A percentile compares a stretch with the other conserved stretches of the same genome.
Conservation (phyloP, 2,113 vertebrate genomes). For the Bujurquina vittata region DNA sequence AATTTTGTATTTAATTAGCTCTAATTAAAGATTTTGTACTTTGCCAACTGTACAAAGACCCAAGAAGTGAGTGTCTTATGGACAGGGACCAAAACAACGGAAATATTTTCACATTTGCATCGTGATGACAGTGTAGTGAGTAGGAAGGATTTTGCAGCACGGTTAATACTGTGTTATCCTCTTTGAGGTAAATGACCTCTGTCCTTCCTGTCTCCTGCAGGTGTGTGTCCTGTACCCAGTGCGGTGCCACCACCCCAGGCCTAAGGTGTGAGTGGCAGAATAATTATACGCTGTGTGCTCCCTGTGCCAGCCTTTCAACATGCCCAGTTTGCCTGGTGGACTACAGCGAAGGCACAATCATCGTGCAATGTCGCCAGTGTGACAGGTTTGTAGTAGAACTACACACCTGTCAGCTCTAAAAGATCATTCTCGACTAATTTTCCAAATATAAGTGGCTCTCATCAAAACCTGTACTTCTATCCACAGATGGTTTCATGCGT, state of each 20-base stretch:
- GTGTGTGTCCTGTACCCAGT: slow-evolving; percentile 97
- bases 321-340: slow-evolving; percentile 90
- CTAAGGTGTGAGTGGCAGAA: slow-evolving; percentile 97
- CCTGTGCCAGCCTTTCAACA: slow-evolving; percentile 90
- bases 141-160: not conserved
- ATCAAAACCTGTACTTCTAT: slow-evolving; percentile 13
- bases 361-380: slow-evolving; percentile 95
- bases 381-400: slow-evolving; percentile 84
- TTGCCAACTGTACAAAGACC: not conserved
- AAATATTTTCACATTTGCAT: not conserved
- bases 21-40: not conserved
- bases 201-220: slow-evolving; percentile 72
- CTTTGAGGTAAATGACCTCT: slow-evolving; percentile 35
- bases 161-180: not conserved
- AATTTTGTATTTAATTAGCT: not conserved
- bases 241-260: slow-evolving; percentile 92
- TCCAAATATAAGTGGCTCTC: not conserved
- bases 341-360: slow-evolving; percentile 92
- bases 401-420: slow-evolving; percentile 2
- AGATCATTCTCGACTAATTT: not conserved
- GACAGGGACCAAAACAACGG: not conserved
- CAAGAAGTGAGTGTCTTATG: not conserved
- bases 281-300: slow-evolving; percentile 97
- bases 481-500: slow-evolving; percentile 95
- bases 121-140: not conserved